These are phyloP conservation scores for Zapus hudsonius DNA, from an alignment of 2,113 vertebrate genomes.

Conservation along the genomic window DNA sequence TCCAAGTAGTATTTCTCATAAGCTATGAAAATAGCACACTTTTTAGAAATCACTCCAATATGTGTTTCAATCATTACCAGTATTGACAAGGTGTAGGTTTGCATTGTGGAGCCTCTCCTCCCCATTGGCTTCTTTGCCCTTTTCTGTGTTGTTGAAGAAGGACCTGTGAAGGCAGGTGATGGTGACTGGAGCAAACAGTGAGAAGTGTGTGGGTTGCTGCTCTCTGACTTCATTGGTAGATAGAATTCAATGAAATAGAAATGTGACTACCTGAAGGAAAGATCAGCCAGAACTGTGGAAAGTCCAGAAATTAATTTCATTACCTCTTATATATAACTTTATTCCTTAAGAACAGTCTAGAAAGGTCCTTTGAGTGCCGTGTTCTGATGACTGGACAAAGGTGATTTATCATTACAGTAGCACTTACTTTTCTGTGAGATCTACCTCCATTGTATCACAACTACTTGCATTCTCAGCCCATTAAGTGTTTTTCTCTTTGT, in stretches of 20 bases:
- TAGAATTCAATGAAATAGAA: not conserved
- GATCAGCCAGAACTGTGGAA: not conserved
- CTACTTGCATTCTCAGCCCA: slow-evolving; percentile 44
- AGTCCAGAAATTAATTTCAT: slow-evolving; percentile 33
- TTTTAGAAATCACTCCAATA: not conserved
- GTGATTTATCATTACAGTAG: slow-evolving; percentile 48
- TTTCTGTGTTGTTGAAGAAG: not conserved
- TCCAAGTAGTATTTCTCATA: not conserved
- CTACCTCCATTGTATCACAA: slow-evolving; percentile 48
- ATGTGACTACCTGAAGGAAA: not conserved
- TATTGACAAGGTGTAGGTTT: not conserved
- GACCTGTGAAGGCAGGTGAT: not conserved
- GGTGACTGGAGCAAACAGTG: not conserved
- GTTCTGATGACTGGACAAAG: slow-evolving; percentile 9
- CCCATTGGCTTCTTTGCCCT: not conserved
- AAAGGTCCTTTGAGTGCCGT: not conserved
- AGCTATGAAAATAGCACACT: not conserved
- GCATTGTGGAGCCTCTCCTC: not conserved
- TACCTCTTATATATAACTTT: not conserved
- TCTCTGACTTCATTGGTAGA: not conserved
- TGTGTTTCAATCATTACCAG: not conserved
- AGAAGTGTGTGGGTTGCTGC: not conserved
- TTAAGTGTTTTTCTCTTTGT: slow-evolving; percentile 55
- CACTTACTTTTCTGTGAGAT: slow-evolving; percentile 45
- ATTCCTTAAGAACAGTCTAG: not conserved